Evolutionary conservation across 2,113 vertebrate genomes (phyloP).

Genomic region (Ibidorhyncha struthersii): DNA sequence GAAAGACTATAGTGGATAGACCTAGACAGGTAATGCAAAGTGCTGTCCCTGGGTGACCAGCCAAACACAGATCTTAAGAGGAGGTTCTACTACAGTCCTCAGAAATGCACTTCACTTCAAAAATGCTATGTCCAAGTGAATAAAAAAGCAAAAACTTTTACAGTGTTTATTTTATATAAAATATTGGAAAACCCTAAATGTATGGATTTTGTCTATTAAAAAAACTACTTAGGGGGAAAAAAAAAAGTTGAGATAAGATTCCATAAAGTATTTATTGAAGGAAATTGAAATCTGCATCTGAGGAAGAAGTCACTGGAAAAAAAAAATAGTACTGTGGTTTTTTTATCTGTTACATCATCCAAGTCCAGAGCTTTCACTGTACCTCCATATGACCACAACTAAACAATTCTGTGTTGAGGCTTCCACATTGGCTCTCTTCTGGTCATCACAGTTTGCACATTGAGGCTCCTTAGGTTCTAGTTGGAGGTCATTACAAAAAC

Average conservation of each 20-base stretch:
- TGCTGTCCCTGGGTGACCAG: background rate
- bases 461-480: background rate
- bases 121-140: background rate
- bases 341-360: background rate
- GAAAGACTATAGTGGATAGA: background rate
- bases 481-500: background rate
- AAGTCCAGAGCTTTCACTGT: background rate
- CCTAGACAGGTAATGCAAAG: background rate
- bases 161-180: background rate
- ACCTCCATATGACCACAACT: background rate
- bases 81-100: background rate
- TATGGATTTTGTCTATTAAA: background rate
- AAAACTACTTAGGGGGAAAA: background rate
- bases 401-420: background rate
- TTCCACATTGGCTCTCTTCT: background rate
- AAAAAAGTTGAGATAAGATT: background rate
- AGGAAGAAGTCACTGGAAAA: background rate
- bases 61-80: background rate
- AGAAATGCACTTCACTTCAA: background rate
- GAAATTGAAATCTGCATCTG: background rate
- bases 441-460: background rate
- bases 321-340: background rate
- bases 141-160: background rate
- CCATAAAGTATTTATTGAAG: background rate
- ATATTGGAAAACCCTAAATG: background rate